These are phyloP conservation scores for Hipparchia sbordonii DNA, from an alignment of 2,888 invertebrate species.

Conservation along the genomic window DNA sequence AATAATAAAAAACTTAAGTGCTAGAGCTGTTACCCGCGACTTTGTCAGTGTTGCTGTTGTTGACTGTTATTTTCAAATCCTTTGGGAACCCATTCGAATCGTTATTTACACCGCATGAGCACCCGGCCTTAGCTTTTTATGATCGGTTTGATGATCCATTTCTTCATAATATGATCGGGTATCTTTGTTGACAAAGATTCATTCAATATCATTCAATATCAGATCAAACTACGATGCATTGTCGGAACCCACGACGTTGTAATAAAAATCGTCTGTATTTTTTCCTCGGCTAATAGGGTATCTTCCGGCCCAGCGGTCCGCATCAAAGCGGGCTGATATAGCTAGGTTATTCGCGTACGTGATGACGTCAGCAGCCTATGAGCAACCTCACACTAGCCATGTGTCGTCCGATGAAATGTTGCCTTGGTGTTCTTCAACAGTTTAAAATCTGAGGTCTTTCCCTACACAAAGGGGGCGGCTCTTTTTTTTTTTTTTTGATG, in stretches of 20 bases:
- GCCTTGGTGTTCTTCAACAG: neutral
- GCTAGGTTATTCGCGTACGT: constrained; percentile 38
- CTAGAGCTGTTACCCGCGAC: too few species aligned
- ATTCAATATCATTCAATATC: neutral
- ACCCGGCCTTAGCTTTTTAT: too few species aligned
- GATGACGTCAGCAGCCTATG: constrained; percentile 33
- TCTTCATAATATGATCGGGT: neutral
- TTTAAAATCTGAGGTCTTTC: too few species aligned
- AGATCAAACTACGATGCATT: constrained; percentile 27
- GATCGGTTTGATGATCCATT: too few species aligned
- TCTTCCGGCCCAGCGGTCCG: constrained; percentile 46
- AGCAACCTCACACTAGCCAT: constrained; percentile 24
- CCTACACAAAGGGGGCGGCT: too few species aligned
- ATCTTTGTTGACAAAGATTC: neutral
- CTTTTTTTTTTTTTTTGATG: too few species aligned
- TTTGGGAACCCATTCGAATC: too few species aligned
- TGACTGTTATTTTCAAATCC: too few species aligned
- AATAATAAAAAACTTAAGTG: too few species aligned
- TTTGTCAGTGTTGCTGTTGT: too few species aligned
- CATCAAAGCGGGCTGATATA: constrained; percentile 47
- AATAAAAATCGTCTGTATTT: constrained; percentile 32
- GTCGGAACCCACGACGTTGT: constrained; percentile 29
- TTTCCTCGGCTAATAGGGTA: constrained; percentile 42
- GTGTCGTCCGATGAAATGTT: constrained; percentile 14
- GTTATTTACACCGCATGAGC: too few species aligned